Evolutionary conservation across 2,113 vertebrate species (phyloP).

Genomic region (Caranx ignobilis): DNA sequence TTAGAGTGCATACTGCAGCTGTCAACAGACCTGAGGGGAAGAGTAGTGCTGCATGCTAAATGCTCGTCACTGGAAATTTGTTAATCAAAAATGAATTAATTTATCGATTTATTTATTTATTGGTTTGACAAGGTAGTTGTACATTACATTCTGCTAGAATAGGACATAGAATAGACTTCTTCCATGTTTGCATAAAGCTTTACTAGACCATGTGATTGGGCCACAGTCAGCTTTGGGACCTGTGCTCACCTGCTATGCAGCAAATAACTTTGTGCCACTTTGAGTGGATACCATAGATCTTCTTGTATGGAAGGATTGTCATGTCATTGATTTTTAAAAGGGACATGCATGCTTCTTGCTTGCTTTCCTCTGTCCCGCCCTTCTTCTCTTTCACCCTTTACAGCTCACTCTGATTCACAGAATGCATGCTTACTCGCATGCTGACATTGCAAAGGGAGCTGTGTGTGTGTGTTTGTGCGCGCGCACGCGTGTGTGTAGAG

Average conservation of each 20-base stretch:
- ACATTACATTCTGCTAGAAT: constrained; percentile 1
- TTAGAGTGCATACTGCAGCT: constrained; percentile 2
- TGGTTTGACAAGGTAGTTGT: background rate
- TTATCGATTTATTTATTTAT: background rate
- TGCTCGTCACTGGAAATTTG: background rate
- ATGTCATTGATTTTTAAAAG: constrained; percentile 44
- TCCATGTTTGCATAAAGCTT: constrained; percentile 8
- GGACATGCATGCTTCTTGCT: constrained; percentile 17
- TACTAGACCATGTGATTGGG: background rate
- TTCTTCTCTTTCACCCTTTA: constrained; percentile 44
- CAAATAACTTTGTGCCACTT: constrained; percentile 15
- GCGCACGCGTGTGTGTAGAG: constrained; percentile 20
- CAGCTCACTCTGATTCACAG: constrained; percentile 61
- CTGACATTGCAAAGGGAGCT: constrained; percentile 76
- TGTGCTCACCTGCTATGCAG: background rate
- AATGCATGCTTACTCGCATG: constrained; percentile 73
- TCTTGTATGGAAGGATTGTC: background rate
- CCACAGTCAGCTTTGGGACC: background rate
- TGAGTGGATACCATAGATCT: constrained; percentile 8
- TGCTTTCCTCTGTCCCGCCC: constrained; percentile 15
- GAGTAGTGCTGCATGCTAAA: background rate
- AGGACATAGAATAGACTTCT: background rate
- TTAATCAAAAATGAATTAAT: no score
- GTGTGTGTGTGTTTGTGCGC: constrained; percentile 37
- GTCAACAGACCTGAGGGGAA: background rate